Evolutionary conservation across 2,888 invertebrate species (phyloP), one percentile per base, ranked within the genome.

Genomic region (Folsomia candida): DNA sequence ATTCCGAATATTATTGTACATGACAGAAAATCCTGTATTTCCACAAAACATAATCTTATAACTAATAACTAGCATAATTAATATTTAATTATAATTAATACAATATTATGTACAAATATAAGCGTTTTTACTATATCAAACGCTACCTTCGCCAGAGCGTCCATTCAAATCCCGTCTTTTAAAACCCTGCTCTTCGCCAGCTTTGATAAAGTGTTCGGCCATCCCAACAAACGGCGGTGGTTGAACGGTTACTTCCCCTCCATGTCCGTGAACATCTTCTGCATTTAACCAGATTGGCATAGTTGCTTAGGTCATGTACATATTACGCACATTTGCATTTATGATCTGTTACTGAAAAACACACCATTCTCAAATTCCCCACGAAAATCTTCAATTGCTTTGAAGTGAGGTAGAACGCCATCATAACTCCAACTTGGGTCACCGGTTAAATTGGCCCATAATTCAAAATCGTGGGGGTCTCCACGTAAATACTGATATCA

Each of bases 391-490:
- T 77, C 77, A 20, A 73, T 65, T 14, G 68, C 47, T 51, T 74
- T 74, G 51, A 74, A 77, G 28, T 71, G 71, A 1, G 72, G 73
- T 1, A 76, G 9, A n/a, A 76, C 74, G 9, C 69, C 72, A n/a
- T 78, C 70, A 51, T 74, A 78, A 28, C 69, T 73, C 78, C 78
- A 78, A 20, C 69, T 66, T 0, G 54, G 9, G n/a, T 75, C 75
- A 11, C 66, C 73, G 0, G 76, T 74, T 2, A 77, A 59, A 22
- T 78, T 74, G 20, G 76, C 76, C 70, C 70, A 74, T 25, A 65
- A 59, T n/a, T 76, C 76, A 66, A 71, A 78, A 51, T 77, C 78
- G 57, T 69, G 69, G 0, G 65, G 73, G 59, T 71, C 71, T 22
- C 75, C 75, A 2, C 72, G n/a, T 2, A 72, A 18, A 27, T 69